These are phyloP conservation scores for Lethrus apterus DNA, from an alignment of 1,140 invertebrate species.

Conservation along the genomic window DNA sequence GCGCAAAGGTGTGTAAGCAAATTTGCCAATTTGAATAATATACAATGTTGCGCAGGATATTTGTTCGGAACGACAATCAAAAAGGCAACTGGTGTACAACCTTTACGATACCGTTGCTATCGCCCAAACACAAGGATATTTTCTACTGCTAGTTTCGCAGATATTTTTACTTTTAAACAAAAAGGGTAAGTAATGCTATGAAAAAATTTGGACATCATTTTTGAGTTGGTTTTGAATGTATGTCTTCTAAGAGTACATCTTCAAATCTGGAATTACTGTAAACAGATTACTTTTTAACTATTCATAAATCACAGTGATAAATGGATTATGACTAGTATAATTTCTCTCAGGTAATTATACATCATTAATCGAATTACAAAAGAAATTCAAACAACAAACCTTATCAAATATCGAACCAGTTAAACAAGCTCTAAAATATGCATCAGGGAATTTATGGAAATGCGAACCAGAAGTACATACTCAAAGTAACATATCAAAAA, in stretches of 20 bases:
- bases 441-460: constrained; percentile 58
- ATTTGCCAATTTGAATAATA: too few species aligned
- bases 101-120: constrained; percentile 68
- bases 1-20: too few species aligned
- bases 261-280: too few species aligned
- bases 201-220: too few species aligned
- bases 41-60: too few species aligned
- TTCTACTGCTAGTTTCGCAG: constrained; percentile 79
- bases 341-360: neutral
- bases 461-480: constrained; percentile 63
- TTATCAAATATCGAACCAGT: constrained; percentile 56
- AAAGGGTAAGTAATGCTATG: too few species aligned
- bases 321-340: too few species aligned
- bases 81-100: constrained; percentile 70
- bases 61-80: too few species aligned
- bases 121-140: constrained; percentile 72
- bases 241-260: too few species aligned
- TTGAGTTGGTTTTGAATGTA: too few species aligned
- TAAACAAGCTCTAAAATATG: constrained; percentile 53
- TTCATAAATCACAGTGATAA: too few species aligned
- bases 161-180: constrained; percentile 64
- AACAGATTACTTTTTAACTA: too few species aligned
- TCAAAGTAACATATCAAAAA: constrained; percentile 44
- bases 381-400: constrained; percentile 54
- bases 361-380: constrained; percentile 11